phyloP scores from a whole-genome alignment of 2,888 invertebrate species.

The Abrostola tripartita region DNA sequence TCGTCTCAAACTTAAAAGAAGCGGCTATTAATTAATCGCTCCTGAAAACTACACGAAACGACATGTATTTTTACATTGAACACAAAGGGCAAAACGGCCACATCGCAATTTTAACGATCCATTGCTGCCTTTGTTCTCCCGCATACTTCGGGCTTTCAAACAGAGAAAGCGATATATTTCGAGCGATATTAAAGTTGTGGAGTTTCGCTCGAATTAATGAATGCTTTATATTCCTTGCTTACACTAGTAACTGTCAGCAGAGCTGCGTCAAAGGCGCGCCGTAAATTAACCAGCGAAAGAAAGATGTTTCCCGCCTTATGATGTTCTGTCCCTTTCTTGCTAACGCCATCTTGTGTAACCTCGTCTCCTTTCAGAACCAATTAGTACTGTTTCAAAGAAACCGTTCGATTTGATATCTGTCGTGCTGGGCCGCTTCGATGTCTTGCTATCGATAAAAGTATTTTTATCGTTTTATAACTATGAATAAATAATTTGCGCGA shows the following conservation, averaged over 20 bases:
- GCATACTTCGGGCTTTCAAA: slow-evolving; percentile 57
- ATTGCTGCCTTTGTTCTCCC: slow-evolving; percentile 79
- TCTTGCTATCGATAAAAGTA: slow-evolving; percentile 24
- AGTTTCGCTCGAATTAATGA: slow-evolving; percentile 77
- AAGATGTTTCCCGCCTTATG: slow-evolving; percentile 82
- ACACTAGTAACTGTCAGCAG: slow-evolving; percentile 76
- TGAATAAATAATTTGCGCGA: slow-evolving; percentile 15
- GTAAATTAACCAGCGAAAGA: slow-evolving; percentile 78
- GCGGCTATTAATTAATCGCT: slow-evolving; percentile 66
- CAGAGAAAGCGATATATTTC: slow-evolving; percentile 72
- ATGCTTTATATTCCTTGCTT: slow-evolving; percentile 77
- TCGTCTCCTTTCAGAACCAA: slow-evolving; percentile 72
- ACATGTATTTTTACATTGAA: slow-evolving; percentile 66
- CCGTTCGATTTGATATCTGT: slow-evolving; percentile 58
- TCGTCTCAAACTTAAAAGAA: slow-evolving; percentile 55
- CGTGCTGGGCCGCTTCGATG: slow-evolving; percentile 48
- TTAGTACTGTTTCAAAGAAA: slow-evolving; percentile 76
- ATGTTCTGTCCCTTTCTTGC: slow-evolving; percentile 63
- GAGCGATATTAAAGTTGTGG: slow-evolving; percentile 66
- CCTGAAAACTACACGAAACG: slow-evolving; percentile 65
- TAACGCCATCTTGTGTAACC: slow-evolving; percentile 38
- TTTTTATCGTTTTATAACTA: slow-evolving; percentile 20
- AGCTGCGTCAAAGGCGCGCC: slow-evolving; percentile 67
- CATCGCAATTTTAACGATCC: slow-evolving; percentile 77
- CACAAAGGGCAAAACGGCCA: slow-evolving; percentile 53